These are phyloP conservation scores for Diaperis boleti DNA, from an alignment of 2,888 invertebrate genomes.

Conservation along the genomic window DNA sequence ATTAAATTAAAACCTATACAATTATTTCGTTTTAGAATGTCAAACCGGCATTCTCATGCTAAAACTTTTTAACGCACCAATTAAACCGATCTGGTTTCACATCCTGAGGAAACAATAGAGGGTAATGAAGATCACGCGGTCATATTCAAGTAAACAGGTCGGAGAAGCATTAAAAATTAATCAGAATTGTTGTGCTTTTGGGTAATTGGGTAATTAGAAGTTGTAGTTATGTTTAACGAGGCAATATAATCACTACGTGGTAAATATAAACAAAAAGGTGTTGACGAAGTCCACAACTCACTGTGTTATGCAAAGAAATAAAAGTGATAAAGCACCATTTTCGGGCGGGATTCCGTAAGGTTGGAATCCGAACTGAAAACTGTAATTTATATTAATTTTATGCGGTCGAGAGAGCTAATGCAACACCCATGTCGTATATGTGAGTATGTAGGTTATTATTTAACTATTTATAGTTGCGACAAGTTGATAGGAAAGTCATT, in stretches of 20 bases:
- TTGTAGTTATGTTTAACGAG: neutral
- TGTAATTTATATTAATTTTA: conserved; percentile 5
- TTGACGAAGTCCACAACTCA: conserved; percentile 7
- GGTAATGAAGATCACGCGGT: conserved; percentile 13
- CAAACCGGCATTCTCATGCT: conserved; percentile 9
- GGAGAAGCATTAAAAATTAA: too few species aligned
- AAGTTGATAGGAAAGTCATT: conserved; percentile 17
- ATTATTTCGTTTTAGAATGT: conserved; percentile 12
- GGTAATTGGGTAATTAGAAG: too few species aligned
- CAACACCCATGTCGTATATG: conserved; percentile 10
- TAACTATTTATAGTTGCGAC: conserved; percentile 1
- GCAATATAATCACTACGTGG: conserved; percentile 4
- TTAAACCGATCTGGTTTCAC: conserved; percentile 11
- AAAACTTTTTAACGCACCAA: conserved; percentile 24
- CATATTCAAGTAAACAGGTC: too few species aligned
- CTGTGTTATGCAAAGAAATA: conserved; percentile 2
- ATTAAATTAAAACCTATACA: conserved; percentile 19
- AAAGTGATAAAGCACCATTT: neutral
- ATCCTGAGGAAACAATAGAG: conserved; percentile 9
- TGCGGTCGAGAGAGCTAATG: neutral
- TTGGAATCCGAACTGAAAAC: neutral
- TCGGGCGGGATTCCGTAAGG: conserved; percentile 2
- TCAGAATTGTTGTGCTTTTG: too few species aligned
- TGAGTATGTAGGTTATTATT: conserved; percentile 14
- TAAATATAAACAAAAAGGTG: conserved; percentile 21